Evolutionary conservation across 2,888 invertebrate species (phyloP), one percentile per base, ranked within the genome.

Genomic region (Phyto melanocephala): DNA sequence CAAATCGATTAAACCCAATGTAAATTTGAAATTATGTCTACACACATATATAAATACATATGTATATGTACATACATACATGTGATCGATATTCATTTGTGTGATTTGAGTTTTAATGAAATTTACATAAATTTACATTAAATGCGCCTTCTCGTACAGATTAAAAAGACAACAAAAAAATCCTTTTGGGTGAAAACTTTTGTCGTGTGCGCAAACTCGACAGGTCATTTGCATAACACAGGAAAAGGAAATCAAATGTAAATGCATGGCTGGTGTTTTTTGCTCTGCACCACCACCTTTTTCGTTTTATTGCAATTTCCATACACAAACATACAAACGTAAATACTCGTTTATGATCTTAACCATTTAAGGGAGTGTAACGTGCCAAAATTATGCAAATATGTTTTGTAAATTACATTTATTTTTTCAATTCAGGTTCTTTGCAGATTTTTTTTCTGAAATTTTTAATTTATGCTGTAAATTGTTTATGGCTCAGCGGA

Each of bases 161-260:
- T 63, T 42, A 22, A 20, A 50, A 45, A 8, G 20, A n/a, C n/a
- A n/a, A n/a, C n/a, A n/a, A n/a, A 28, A 28, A 67, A 67, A 78
- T 68, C 72, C 40, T 52, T 81, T 63, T 54, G n/a, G 79, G 71
- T 52, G 47, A 28, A 75, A 40, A 63, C 33, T 62, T 68, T 70
- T 78, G 77, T 83, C 76, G 83, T 80, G 80, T 81, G 83, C 82
- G 85, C 83, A 82, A 65, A 77, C 81, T 80, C 84, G 80, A 84
- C 89, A 89, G 90, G 90, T 89, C 86, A 89, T 89, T 89, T 87
- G 90, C 89, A 89, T 89, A 89, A 90, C 89, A 90, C 87, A 86
- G 85, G 70, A 65, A 86, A 87, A 62, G 65, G 58, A 67, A 47
- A 71, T 52, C 68, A 42, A 72, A 67, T 47, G 45, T 45, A 45